These are phyloP conservation scores for Drosophila colorata DNA, from an alignment of 2,888 invertebrate species.

Conservation along the genomic window DNA sequence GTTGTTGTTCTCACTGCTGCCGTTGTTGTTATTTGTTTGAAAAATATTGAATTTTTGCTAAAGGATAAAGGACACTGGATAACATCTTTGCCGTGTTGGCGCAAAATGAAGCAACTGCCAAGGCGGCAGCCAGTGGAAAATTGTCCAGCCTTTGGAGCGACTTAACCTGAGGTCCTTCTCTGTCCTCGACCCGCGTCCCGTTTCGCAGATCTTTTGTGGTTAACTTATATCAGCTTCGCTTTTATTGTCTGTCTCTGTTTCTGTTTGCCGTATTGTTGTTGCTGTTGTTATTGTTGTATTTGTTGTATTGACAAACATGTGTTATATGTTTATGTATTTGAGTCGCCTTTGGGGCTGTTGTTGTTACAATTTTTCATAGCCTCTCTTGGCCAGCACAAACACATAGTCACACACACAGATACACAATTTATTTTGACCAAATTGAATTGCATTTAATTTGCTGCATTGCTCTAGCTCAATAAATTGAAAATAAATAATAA, in stretches of 20 bases:
- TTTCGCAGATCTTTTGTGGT: slow-evolving; percentile 58
- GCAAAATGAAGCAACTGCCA: slow-evolving; percentile 68
- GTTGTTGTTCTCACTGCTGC: slow-evolving; percentile 47
- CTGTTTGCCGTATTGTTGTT: slow-evolving; percentile 10
- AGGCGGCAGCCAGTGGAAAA: slow-evolving; percentile 57
- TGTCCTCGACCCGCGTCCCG: slow-evolving; percentile 3
- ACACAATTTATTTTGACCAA: slow-evolving; percentile 47
- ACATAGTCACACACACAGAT: slow-evolving; percentile 5
- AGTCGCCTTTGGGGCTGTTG: slow-evolving; percentile 14
- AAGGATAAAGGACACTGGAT: slow-evolving; percentile 61
- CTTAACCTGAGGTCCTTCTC: slow-evolving; percentile 27
- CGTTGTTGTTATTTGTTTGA: slow-evolving; percentile 63
- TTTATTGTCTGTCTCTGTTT: slow-evolving; percentile 42
- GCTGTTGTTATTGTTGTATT: slow-evolving; percentile 19
- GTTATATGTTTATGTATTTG: slow-evolving; percentile 49
- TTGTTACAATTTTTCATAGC: slow-evolving; percentile 17
- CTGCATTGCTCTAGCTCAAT: slow-evolving; percentile 40
- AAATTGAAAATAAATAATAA: slow-evolving; percentile 45
- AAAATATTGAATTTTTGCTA: slow-evolving; percentile 74
- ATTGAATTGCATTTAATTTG: slow-evolving; percentile 73
- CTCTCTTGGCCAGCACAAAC: too few species aligned
- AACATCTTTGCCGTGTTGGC: slow-evolving; percentile 74
- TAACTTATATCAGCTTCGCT: slow-evolving; percentile 66
- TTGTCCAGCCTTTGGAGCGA: slow-evolving; percentile 45
- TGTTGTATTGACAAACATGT: slow-evolving; percentile 57